These are phyloP conservation scores for Unio delphinus DNA, from an alignment of 2,888 invertebrate genomes.

Conservation along the genomic window DNA sequence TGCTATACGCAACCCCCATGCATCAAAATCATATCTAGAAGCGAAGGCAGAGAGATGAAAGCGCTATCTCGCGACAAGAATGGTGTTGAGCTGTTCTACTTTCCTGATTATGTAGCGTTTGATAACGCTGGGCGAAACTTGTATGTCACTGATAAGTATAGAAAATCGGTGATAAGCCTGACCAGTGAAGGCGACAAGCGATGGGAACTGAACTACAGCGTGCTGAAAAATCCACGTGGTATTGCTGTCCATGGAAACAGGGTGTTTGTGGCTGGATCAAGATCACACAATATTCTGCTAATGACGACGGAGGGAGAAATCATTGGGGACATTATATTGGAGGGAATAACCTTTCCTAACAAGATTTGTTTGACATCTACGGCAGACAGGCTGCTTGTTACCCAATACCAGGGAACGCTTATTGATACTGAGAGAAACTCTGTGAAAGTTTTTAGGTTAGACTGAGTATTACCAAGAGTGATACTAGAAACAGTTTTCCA, in stretches of 20 bases:
- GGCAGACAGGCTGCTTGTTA: conserved; percentile 37
- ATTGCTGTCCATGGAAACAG: conserved; percentile 33
- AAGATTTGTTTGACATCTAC: conserved; percentile 39
- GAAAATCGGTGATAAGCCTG: conserved; percentile 34
- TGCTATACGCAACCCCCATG: conserved; percentile 44
- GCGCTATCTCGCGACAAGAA: conserved; percentile 33
- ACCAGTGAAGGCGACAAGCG: conserved; percentile 39
- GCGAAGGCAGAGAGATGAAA: conserved; percentile 38
- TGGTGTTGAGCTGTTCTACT: conserved; percentile 39
- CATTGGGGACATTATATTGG: conserved; percentile 34
- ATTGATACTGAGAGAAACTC: conserved; percentile 43
- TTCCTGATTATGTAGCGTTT: conserved; percentile 42
- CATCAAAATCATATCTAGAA: conserved; percentile 39
- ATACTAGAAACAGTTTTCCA: no score
- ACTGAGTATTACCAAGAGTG: conserved; percentile 5
- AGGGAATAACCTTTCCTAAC: conserved; percentile 42
- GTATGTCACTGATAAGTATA: conserved; percentile 40
- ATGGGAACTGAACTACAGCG: conserved; percentile 39
- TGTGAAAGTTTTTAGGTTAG: conserved; percentile 39
- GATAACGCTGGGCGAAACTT: conserved; percentile 33
- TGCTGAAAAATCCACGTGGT: conserved; percentile 39
- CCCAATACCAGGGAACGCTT: conserved; percentile 40
- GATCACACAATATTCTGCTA: conserved; percentile 39
- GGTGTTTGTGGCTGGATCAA: conserved; percentile 39
- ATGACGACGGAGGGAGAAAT: conserved; percentile 40